These are phyloP conservation scores for Rhorus exstirpatorius DNA, from an alignment of 2,888 invertebrate genomes.

Conservation along the genomic window DNA sequence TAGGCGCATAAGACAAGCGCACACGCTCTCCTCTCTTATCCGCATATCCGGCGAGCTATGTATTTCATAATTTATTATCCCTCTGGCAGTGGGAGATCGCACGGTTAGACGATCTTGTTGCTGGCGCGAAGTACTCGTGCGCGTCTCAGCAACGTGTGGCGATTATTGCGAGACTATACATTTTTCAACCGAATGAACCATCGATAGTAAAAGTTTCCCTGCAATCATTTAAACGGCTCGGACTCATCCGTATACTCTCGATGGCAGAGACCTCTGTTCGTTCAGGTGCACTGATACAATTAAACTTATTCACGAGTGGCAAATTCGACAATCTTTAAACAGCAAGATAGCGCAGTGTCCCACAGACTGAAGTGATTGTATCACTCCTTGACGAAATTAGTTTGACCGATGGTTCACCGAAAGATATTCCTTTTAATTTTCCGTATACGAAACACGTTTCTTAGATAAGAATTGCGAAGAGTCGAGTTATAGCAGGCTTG, in stretches of 20 bases:
- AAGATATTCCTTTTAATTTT: too few relatives aligned
- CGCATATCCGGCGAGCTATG: slow-evolving; percentile 59
- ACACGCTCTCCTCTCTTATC: slow-evolving; percentile 54
- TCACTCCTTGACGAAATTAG: too few relatives aligned
- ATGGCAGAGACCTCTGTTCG: background rate
- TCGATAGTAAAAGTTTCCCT: slow-evolving; percentile 27
- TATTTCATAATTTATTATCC: slow-evolving; percentile 65
- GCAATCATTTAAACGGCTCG: background rate
- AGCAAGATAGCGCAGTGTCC: too few relatives aligned
- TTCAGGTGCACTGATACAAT: too few relatives aligned
- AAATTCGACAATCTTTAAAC: too few relatives aligned
- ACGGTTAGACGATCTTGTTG: slow-evolving; percentile 49
- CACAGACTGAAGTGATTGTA: too few relatives aligned
- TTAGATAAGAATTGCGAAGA: too few relatives aligned
- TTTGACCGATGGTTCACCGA: too few relatives aligned
- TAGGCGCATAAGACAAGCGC: slow-evolving; percentile 12
- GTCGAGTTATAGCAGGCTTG: too few relatives aligned
- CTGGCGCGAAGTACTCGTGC: slow-evolving; percentile 21
- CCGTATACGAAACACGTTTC: too few relatives aligned
- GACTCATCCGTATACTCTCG: background rate
- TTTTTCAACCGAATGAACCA: slow-evolving; percentile 52
- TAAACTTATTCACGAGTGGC: too few relatives aligned
- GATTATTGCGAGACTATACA: slow-evolving; percentile 10
- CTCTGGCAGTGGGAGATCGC: slow-evolving; percentile 29
- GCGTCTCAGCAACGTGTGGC: slow-evolving; percentile 10